Percentiles rank a stretch among this genome's conserved stretches.
These are phyloP conservation scores for Gymnorhina tibicen DNA, from an alignment of 2,113 vertebrate species.

Conservation along the genomic window DNA sequence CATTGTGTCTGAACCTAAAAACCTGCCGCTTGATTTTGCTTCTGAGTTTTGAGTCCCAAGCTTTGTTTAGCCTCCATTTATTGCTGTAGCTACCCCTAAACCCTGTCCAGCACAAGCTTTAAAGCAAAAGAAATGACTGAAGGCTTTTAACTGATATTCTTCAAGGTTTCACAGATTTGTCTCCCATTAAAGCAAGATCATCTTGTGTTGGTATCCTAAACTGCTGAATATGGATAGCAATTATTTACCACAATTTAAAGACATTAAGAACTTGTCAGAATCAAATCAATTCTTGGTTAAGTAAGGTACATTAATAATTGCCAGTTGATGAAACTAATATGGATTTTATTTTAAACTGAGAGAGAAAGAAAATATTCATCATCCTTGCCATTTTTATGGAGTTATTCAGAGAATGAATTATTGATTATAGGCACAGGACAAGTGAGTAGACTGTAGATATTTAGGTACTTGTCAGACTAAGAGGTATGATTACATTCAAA, in stretches of 20 bases:
- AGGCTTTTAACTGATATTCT: neutral
- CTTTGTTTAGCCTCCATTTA: neutral
- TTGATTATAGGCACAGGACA: constrained; percentile 21
- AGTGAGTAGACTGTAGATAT: constrained; percentile 19
- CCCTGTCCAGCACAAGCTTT: neutral
- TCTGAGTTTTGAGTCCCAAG: neutral
- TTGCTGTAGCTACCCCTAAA: neutral
- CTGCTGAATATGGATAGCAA: constrained; percentile 33
- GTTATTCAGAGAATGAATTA: constrained; percentile 63
- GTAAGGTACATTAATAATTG: constrained; percentile 39
- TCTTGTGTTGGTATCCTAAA: neutral
- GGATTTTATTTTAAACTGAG: constrained; percentile 65
- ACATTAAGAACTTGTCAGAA: constrained; percentile 59
- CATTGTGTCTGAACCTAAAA: neutral
- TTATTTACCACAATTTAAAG: constrained; percentile 58
- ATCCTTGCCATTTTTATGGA: constrained; percentile 36
- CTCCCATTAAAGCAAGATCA: constrained; percentile 51
- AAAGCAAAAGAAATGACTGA: neutral
- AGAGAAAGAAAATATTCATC: constrained; percentile 47
- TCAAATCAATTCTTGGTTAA: constrained; percentile 61
- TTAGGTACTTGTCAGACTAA: constrained; percentile 47
- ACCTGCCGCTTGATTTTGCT: neutral
- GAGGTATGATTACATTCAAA: neutral
- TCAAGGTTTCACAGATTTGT: neutral
- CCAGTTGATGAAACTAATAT: constrained; percentile 52